These are phyloP conservation scores for Pyrgilauda ruficollis DNA, from an alignment of 2,113 vertebrate species.

Conservation along the genomic window DNA sequence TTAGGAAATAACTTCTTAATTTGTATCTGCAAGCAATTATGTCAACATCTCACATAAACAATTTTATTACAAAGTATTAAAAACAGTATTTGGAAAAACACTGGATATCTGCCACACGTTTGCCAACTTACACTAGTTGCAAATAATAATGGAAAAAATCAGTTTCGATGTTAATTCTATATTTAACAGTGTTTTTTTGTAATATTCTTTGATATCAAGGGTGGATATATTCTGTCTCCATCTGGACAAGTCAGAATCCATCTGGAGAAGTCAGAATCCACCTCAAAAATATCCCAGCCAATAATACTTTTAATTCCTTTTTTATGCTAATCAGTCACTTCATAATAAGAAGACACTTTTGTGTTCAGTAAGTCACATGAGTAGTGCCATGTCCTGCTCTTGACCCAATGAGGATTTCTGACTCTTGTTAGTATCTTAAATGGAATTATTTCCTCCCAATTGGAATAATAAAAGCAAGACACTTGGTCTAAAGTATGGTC, in stretches of 20 bases:
- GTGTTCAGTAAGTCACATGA: neutral
- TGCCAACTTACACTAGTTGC: neutral
- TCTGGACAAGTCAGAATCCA: neutral
- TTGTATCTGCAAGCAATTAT: conserved; percentile 11
- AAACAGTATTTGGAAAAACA: neutral
- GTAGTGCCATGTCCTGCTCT: neutral
- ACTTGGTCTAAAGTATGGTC: accelerated
- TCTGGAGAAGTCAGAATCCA: neutral
- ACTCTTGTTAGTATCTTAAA: neutral
- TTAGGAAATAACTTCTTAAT: neutral
- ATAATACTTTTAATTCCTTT: neutral
- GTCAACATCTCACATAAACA: neutral
- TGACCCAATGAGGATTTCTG: neutral
- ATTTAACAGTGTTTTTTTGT: neutral
- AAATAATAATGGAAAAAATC: neutral
- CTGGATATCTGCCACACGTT: neutral
- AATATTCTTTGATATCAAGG: neutral
- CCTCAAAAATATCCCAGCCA: neutral
- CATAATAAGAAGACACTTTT: no score
- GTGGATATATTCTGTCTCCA: neutral
- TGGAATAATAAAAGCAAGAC: accelerated
- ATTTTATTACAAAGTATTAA: conserved; percentile 7
- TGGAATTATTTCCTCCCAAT: accelerated
- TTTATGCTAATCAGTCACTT: neutral
- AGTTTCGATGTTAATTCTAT: neutral